These are phyloP conservation scores for Polypedilum pembai DNA, from an alignment of 1,140 invertebrate species.

Conservation along the genomic window DNA sequence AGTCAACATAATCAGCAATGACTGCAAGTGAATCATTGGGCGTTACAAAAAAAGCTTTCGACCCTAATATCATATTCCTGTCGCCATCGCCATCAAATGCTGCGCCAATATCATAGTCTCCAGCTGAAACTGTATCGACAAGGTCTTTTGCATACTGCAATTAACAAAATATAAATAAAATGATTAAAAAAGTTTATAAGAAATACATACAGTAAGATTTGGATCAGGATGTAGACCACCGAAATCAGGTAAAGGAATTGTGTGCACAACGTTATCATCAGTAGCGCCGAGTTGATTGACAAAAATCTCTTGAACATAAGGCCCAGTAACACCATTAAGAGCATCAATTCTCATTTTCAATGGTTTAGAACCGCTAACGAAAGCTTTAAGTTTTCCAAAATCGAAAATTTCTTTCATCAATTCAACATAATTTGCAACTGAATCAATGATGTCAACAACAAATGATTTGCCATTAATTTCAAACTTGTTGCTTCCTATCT, in stretches of 20 bases:
- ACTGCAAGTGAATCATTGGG: slow-evolving; percentile 97
- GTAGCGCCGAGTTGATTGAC: slow-evolving; percentile 74
- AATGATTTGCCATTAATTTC: slow-evolving; percentile 65
- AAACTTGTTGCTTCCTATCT: slow-evolving; percentile 55
- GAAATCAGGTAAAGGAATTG: slow-evolving; percentile 83
- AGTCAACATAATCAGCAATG: slow-evolving; percentile 81
- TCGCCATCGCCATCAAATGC: slow-evolving; percentile 99
- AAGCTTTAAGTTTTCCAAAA: slow-evolving; percentile 69
- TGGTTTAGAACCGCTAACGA: slow-evolving; percentile 64
- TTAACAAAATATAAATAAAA: background rate
- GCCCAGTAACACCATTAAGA: slow-evolving; percentile 96
- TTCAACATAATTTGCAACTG: slow-evolving; percentile 80
- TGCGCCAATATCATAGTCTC: slow-evolving; percentile 87
- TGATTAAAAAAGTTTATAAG: slow-evolving; percentile 73
- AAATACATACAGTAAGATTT: slow-evolving; percentile 82
- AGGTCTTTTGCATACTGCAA: slow-evolving; percentile 42
- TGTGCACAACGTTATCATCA: slow-evolving; percentile 60
- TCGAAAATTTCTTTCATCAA: slow-evolving; percentile 98
- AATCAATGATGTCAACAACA: slow-evolving; percentile 85
- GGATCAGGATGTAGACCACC: slow-evolving; percentile 97
- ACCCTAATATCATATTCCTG: slow-evolving; percentile 95
- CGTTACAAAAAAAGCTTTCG: slow-evolving; percentile 95
- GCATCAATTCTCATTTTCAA: slow-evolving; percentile 87
- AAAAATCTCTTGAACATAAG: slow-evolving; percentile 88
- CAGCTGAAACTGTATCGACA: slow-evolving; percentile 59